These are phyloP conservation scores for Pelecanoides urinatrix DNA, from an alignment of 2,113 vertebrate species.

Conservation along the genomic window DNA sequence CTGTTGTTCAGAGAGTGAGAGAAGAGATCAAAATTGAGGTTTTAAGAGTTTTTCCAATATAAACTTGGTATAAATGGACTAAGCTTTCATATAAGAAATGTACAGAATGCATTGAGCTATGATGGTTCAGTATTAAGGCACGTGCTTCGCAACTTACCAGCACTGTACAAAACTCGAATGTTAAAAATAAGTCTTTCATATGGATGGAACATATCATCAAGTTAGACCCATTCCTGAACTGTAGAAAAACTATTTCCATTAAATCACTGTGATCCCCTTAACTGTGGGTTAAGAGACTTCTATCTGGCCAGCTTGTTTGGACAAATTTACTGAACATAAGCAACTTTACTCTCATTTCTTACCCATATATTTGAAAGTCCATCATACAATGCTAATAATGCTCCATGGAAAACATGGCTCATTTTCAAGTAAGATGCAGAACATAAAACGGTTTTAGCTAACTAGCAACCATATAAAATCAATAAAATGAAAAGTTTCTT, in stretches of 20 bases:
- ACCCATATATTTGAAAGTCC: not conserved
- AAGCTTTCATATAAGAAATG: not conserved
- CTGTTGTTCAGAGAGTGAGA: not conserved
- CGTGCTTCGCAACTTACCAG: accelerated
- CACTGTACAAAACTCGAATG: not conserved
- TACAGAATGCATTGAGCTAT: not conserved
- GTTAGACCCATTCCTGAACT: not conserved
- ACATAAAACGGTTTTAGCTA: not conserved
- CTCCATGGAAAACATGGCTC: not conserved
- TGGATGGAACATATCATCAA: not conserved
- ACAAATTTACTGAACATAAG: not conserved
- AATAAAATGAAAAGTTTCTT: not conserved
- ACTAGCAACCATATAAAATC: not conserved
- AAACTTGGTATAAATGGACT: not conserved
- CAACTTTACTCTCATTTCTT: not conserved
- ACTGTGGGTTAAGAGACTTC: not conserved
- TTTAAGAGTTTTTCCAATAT: not conserved
- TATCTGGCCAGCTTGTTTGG: not conserved
- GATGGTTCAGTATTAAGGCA: not conserved
- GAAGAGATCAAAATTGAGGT: not conserved
- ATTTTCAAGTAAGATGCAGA: not conserved
- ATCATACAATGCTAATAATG: not conserved
- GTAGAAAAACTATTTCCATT: not conserved
- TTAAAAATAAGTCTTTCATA: not conserved
- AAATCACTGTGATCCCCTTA: not conserved